A percentile compares a stretch with the other conserved stretches of the same genome.
Conservation (phyloP, 2,113 vertebrate genomes). For the Tetrax tetrax region DNA sequence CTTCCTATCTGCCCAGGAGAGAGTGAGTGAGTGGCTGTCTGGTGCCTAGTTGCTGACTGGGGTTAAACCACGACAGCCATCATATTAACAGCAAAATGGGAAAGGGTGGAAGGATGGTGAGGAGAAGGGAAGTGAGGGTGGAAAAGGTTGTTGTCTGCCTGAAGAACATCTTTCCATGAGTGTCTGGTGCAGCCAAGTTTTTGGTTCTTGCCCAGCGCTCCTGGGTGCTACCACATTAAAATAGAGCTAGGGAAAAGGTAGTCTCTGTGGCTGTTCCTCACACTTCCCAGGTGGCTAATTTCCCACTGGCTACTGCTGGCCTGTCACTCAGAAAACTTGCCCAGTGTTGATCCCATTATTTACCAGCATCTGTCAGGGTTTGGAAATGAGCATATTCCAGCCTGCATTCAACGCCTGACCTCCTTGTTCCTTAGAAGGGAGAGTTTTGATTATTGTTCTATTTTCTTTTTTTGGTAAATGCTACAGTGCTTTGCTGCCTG, state of each 20-base stretch:
- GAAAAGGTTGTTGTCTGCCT: neutral
- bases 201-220: neutral
- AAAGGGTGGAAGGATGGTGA: neutral
- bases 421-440: neutral
- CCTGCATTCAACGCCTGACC: neutral
- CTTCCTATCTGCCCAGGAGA: too few species aligned
- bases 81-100: neutral
- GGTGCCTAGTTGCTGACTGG: too few species aligned
- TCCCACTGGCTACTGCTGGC: neutral
- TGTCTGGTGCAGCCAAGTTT: neutral
- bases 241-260: neutral
- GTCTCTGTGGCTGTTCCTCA: neutral
- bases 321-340: neutral
- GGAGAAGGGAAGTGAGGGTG: neutral
- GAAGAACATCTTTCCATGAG: neutral
- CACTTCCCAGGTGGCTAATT: neutral
- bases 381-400: neutral
- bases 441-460: constrained; percentile 53
- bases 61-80: too few species aligned
- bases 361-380: neutral
- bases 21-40: too few species aligned
- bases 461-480: constrained; percentile 53
- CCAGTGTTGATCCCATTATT: neutral
- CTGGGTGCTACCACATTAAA: neutral
- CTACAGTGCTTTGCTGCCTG: constrained; percentile 38